Evolutionary conservation across 2,888 invertebrate genomes (phyloP), one percentile per base, ranked within the genome.

Genomic region (Cepaea hortensis): DNA sequence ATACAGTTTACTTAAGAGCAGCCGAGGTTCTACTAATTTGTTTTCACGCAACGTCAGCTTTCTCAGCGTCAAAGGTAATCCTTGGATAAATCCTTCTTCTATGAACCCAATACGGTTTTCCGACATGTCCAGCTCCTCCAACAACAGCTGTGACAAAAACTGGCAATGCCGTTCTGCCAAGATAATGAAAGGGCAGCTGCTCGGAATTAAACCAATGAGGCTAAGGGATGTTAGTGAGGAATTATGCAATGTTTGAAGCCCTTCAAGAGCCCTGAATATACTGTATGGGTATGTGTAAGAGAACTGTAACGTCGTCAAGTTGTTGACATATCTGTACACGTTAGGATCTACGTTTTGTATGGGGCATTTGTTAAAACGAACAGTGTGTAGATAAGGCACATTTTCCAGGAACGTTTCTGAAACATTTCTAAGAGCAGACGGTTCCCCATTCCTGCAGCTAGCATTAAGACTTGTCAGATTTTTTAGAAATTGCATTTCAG

Each of bases 61-160:
- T 11, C 1, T 77, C 13, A 77, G 9, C 23, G 77, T 77, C 55
- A 5, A 5, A 3, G 77, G 77, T 2, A 77, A 20, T 9, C 23
- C 23, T 9, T 9, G 2, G 1, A 77, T n/a, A 48, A 77, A 77
- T 3, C 55, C 77, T 3, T 7, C 7, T 11, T 20, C 3, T 13
- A 77, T 77, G 23, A 48, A 61, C 9, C 11, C 23, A 3, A 77
- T n/a, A 3, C 20, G n/a, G n/a, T 77, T 77, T 23, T 61, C 7
- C 6, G 77, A 77, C n/a, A 77, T 13, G n/a, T 77, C 61, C 11
- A 77, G 4, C n/a, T 77, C n/a, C n/a, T 77, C 77, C 7, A 77
- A 23, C 13, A 20, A 5, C 50, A 77, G 18, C 50, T 55, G 3
- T 6, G 6, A n/a, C n/a, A 77, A 15, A 77, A 55, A 23, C 13